Conservation (phyloP, 2,113 vertebrate genomes). For the Oriolus oriolus region DNA sequence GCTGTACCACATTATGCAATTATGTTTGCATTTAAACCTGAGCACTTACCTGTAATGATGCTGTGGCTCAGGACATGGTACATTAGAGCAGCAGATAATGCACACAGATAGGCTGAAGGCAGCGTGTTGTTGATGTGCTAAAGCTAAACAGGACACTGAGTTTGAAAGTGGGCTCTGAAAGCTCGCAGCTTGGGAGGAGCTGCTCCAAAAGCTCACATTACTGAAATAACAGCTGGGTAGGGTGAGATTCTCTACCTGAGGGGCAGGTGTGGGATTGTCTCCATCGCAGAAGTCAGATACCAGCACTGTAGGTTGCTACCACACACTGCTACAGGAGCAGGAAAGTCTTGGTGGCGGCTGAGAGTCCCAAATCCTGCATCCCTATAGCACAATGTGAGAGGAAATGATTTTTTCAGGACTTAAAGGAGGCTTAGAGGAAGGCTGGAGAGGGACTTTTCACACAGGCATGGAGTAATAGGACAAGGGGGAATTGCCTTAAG, state of each 20-base stretch:
- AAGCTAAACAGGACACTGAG: constrained; percentile 60
- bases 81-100: constrained; percentile 74
- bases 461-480: neutral
- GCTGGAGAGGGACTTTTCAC: neutral
- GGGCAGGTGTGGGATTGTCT: neutral
- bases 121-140: constrained; percentile 67
- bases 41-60: constrained; percentile 76
- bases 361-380: neutral
- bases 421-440: neutral
- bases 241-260: neutral
- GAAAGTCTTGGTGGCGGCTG: neutral
- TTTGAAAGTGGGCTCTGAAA: constrained; percentile 49
- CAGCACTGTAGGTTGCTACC: neutral
- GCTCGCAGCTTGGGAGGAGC: constrained; percentile 39
- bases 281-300: accelerated
- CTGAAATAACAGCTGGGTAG: neutral
- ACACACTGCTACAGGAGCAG: neutral
- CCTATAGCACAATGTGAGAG: accelerated
- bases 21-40: constrained; percentile 78
- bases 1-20: constrained; percentile 74
- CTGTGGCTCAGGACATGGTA: constrained; percentile 67
- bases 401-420: neutral
- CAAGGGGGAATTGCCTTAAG: neutral
- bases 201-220: neutral
- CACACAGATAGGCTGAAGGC: constrained; percentile 71